A percentile compares a stretch with the other conserved stretches of the same genome.
phyloP scores from a whole-genome alignment of 2,797 vertebrate species.

The Hoplostethus atlanticus region DNA sequence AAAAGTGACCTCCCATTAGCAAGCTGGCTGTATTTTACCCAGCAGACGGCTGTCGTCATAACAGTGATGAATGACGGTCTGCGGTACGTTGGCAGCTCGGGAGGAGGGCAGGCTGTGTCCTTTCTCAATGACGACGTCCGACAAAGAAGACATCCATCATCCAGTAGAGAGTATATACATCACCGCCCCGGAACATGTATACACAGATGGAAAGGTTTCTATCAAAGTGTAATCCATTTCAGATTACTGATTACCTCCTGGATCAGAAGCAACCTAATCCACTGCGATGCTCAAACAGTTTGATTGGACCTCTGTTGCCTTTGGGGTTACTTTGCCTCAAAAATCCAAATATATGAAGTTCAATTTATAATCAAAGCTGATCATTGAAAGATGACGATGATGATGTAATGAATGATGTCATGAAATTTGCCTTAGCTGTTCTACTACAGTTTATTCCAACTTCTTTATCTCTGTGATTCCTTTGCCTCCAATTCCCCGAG shows the following conservation, averaged over 20 bases:
- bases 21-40: not conserved
- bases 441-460: not conserved
- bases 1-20: slow-evolving; percentile 4
- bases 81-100: not conserved
- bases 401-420: too few species aligned
- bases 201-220: slow-evolving; percentile 2
- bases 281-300: not conserved
- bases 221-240: slow-evolving; percentile 13
- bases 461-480: slow-evolving; percentile 32
- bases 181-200: not conserved
- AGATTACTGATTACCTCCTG: slow-evolving; percentile 18
- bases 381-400: not conserved
- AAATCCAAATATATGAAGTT: not conserved
- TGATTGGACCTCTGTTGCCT: not conserved
- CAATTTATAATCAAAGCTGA: not conserved
- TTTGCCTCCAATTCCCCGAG: slow-evolving; percentile 12
- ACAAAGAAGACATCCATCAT: slow-evolving; percentile 22
- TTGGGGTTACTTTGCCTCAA: not conserved
- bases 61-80: slow-evolving; percentile 15
- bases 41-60: slow-evolving; percentile 1
- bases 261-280: slow-evolving; percentile 1
- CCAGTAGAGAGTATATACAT: not conserved
- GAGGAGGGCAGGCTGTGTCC: not conserved
- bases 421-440: not conserved
- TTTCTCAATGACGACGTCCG: slow-evolving; percentile 17